Conservation (phyloP, 2,888 invertebrate genomes). For the Drosophila monieri region DNA sequence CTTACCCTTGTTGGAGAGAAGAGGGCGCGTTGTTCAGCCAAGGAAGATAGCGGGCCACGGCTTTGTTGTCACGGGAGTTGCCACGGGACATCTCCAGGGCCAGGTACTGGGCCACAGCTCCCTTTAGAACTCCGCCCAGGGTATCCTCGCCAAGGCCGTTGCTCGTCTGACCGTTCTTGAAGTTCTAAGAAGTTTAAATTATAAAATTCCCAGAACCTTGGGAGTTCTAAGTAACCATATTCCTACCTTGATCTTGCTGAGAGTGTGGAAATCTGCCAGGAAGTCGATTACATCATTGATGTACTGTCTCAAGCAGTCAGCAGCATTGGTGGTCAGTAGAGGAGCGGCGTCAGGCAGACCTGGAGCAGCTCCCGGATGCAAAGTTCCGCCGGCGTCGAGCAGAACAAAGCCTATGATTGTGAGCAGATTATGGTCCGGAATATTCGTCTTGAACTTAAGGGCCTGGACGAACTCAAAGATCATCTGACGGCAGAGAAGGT, state of each 20-base stretch:
- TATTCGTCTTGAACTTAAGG: slow-evolving; percentile 95
- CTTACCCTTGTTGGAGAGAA: slow-evolving; percentile 91
- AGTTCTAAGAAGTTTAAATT: slow-evolving; percentile 62
- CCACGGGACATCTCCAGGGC: slow-evolving; percentile 97
- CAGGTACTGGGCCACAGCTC: slow-evolving; percentile 96
- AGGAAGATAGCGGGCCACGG: slow-evolving; percentile 92
- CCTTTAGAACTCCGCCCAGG: slow-evolving; percentile 97
- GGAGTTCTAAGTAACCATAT: neutral
- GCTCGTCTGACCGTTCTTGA: slow-evolving; percentile 86
- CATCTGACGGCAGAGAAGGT: slow-evolving; percentile 94
- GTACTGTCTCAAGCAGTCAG: slow-evolving; percentile 97
- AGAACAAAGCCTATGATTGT: slow-evolving; percentile 94
- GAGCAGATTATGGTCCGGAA: slow-evolving; percentile 97
- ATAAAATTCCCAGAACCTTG: neutral
- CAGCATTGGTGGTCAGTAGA: slow-evolving; percentile 91
- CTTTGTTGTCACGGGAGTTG: slow-evolving; percentile 92
- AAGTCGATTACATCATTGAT: slow-evolving; percentile 97
- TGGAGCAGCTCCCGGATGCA: slow-evolving; percentile 90
- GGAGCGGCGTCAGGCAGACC: slow-evolving; percentile 84
- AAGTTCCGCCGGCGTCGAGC: slow-evolving; percentile 95
- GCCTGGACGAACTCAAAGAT: slow-evolving; percentile 98
- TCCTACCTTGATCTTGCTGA: slow-evolving; percentile 96
- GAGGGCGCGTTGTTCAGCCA: slow-evolving; percentile 95
- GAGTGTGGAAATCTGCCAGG: slow-evolving; percentile 96
- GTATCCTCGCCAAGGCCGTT: slow-evolving; percentile 96